phyloP scores from a whole-genome alignment of 2,888 invertebrate species.

The Brachypalpus laphriformis region DNA sequence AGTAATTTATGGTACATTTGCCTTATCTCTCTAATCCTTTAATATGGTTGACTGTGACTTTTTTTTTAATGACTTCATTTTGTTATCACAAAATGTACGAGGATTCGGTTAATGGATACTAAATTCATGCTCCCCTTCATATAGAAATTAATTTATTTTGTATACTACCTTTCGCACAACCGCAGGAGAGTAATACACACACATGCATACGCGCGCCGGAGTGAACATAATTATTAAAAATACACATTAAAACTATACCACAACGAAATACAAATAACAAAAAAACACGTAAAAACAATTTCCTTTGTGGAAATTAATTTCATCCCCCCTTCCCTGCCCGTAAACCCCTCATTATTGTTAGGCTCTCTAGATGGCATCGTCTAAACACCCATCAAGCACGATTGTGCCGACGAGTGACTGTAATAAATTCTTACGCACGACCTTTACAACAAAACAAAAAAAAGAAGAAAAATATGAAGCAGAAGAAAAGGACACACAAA shows the following conservation, averaged over 20 bases:
- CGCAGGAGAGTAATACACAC: too few relatives aligned
- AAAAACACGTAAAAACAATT: conserved; percentile 48
- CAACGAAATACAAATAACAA: background rate
- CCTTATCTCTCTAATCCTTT: background rate
- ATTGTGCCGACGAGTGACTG: conserved; percentile 17
- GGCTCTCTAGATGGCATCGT: background rate
- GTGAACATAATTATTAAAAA: conserved; percentile 6
- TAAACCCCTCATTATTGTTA: conserved; percentile 6
- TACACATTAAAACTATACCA: background rate
- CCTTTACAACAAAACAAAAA: conserved; percentile 39
- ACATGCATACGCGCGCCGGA: conserved; percentile 3
- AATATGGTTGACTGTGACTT: background rate
- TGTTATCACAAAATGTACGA: conserved; percentile 13
- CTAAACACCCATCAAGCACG: background rate
- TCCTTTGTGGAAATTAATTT: conserved; percentile 54
- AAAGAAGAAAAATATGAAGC: background rate
- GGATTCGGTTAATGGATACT: conserved; percentile 14
- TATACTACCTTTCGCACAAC: background rate
- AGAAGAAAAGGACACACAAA: background rate
- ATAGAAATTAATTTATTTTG: background rate
- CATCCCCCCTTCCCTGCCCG: background rate
- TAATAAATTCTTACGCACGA: conserved; percentile 61
- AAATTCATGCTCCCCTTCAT: background rate
- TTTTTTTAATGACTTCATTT: conserved; percentile 9
- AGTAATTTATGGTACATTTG: background rate